phyloP scores from a whole-genome alignment of 2,797 vertebrate species.

The Lagorchestes hirsutus region DNA sequence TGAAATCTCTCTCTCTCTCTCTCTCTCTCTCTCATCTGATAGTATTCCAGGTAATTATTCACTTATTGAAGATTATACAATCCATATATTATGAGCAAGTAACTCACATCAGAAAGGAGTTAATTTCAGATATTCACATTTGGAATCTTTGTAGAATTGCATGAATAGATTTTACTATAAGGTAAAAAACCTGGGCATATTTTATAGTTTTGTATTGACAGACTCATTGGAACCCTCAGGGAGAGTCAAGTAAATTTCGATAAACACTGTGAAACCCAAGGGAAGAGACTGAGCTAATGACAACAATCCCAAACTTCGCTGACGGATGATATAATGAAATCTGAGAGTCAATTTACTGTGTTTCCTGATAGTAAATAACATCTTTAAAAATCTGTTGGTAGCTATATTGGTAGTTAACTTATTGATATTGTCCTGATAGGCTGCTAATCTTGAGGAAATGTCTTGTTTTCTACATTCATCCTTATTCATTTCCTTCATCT shows the following conservation, averaged over 20 bases:
- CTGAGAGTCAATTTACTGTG: background rate
- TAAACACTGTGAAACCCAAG: conserved; percentile 51
- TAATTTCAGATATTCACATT: conserved; percentile 69
- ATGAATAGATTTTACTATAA: conserved; percentile 63
- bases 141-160: conserved; percentile 48
- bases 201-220: conserved; percentile 52
- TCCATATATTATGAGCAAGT: conserved; percentile 58
- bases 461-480: background rate
- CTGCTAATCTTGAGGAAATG: background rate
- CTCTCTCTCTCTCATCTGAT: background rate
- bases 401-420: background rate
- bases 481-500: background rate
- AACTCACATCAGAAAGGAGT: conserved; percentile 62
- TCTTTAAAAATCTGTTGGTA: conserved; percentile 13
- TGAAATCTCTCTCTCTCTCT: background rate
- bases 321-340: conserved; percentile 56
- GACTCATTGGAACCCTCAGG: conserved; percentile 32
- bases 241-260: conserved; percentile 34
- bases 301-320: background rate
- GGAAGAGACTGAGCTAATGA: conserved; percentile 49
- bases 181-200: conserved; percentile 41
- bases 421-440: background rate
- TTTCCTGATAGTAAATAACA: conserved; percentile 35
- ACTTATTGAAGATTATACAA: background rate
- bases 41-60: conserved; percentile 45